Evolutionary conservation across 2,797 vertebrate genomes (phyloP), one percentile per base, ranked within the genome.

Genomic region (Peromyscus aztecus): DNA sequence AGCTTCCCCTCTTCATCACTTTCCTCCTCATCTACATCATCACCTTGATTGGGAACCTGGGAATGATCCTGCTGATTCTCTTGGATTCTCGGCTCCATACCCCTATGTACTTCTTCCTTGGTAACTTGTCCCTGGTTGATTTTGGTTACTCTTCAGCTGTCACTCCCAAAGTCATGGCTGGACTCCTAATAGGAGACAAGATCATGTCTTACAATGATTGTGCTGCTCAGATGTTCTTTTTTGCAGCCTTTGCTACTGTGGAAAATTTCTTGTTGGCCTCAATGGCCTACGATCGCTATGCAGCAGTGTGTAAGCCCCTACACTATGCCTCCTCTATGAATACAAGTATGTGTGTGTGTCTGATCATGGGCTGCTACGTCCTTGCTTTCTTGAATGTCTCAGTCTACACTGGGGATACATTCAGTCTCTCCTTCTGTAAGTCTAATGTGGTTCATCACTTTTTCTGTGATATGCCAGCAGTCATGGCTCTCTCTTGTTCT

Each of bases 391-490:
- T 96, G 55, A 97, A 94, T 52, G 96, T 93, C 59, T 83, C 83
- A 7, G 76, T 97, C 24, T 94, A 97, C 2, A 59, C 37, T 19
- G 81, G 37, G 29, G 77, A 96, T 40, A 94, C 77, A 0, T 96
- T 96, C 55, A 92, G 67, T 5, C 84, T 97, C 13, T 89, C 85
- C 4, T 98, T 89, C 29, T 97, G 95, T 49, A 40, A 34, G 0
- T 92, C 76, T 24, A 97, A 94, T 65, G 34, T 78, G 31, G 49
- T 98, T 55, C 97, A 90, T 24, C 96, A 97, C 65, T 98, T 98
- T 82, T 98, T 98, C 63, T 98, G 96, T 96, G 97, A 97, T 29
- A 4, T 95, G 19, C 96, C 97, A 37, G 96, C 96, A 0, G 43
- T 97, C 24, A 88, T 94, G 95, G 71, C 73, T 34, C 88, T 98